Evolutionary conservation across 2,113 vertebrate species (phyloP).

Genomic region (Oplegnathus fasciatus): DNA sequence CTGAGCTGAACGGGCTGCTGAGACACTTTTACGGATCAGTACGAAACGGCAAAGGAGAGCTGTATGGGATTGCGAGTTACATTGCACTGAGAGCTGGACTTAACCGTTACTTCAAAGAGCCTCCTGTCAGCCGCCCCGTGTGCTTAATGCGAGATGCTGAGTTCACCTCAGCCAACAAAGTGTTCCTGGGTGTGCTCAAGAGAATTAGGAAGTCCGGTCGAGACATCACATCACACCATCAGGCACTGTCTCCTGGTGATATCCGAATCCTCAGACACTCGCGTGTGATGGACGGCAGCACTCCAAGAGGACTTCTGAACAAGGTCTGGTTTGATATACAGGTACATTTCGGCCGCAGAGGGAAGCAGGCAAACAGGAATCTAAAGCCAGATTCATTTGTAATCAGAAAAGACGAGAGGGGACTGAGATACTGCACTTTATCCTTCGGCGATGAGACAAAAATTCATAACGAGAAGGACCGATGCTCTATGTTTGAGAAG

Average conservation of each 20-base stretch:
- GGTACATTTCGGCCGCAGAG: constrained; percentile 30
- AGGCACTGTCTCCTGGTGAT: constrained; percentile 12
- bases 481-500: constrained; percentile 23
- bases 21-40: constrained; percentile 35
- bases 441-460: background rate
- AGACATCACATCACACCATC: constrained; percentile 9
- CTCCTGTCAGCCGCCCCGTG: background rate
- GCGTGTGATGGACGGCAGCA: constrained; percentile 2
- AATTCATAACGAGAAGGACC: background rate
- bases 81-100: constrained; percentile 38
- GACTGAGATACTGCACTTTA: constrained; percentile 18
- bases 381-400: constrained; percentile 35
- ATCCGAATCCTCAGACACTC: constrained; percentile 37
- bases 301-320: constrained; percentile 31
- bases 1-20: constrained; percentile 23
- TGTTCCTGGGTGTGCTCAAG: constrained; percentile 35
- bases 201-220: constrained; percentile 21
- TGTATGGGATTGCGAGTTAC: constrained; percentile 45
- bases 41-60: constrained; percentile 37
- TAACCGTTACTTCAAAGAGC: constrained; percentile 20
- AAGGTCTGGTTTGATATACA: constrained; percentile 47
- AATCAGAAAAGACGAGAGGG: constrained; percentile 3
- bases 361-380: constrained; percentile 45
- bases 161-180: constrained; percentile 34
- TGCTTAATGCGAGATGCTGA: constrained; percentile 37